Evolutionary conservation across 92 coral and sea anemone species (phyloP).

Genomic region (Micromussa lordhowensis): DNA sequence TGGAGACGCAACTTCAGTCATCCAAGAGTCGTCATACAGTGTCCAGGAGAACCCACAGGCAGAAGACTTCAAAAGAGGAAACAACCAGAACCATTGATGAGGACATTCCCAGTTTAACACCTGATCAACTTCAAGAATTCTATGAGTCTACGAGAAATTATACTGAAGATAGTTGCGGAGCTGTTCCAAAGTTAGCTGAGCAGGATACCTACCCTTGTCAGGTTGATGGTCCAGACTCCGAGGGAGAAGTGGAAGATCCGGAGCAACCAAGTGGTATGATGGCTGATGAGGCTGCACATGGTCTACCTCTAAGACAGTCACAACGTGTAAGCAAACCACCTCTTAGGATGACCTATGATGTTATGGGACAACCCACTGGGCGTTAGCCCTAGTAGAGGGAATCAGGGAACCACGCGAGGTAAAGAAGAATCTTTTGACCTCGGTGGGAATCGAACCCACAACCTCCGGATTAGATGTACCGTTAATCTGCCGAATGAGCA

Average conservation of each 20-base stretch:
- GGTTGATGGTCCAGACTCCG: not conserved
- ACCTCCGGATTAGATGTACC: too few relatives aligned
- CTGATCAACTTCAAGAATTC: not conserved
- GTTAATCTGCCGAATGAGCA: too few relatives aligned
- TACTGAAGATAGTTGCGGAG: not conserved
- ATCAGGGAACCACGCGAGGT: too few relatives aligned
- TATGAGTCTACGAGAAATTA: slow-evolving; percentile 10
- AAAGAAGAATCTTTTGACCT: too few relatives aligned
- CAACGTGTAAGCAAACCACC: slow-evolving; percentile 21
- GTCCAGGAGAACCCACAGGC: not conserved
- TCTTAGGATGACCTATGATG: slow-evolving; percentile 30
- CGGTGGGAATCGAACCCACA: too few relatives aligned
- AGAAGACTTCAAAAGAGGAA: not conserved
- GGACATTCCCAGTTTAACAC: too few relatives aligned
- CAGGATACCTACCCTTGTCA: not conserved
- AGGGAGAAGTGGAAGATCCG: not conserved
- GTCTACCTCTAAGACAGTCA: not conserved
- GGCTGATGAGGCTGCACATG: not conserved
- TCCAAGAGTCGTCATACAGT: too few relatives aligned
- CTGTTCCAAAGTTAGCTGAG: not conserved
- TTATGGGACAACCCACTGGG: slow-evolving; percentile 22
- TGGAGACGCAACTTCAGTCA: too few relatives aligned
- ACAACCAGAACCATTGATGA: not conserved
- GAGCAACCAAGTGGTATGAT: not conserved
- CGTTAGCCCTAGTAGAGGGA: too few relatives aligned